phyloP scores from a whole-genome alignment of 1,140 invertebrate species.

The Bathynomus jamesi region DNA sequence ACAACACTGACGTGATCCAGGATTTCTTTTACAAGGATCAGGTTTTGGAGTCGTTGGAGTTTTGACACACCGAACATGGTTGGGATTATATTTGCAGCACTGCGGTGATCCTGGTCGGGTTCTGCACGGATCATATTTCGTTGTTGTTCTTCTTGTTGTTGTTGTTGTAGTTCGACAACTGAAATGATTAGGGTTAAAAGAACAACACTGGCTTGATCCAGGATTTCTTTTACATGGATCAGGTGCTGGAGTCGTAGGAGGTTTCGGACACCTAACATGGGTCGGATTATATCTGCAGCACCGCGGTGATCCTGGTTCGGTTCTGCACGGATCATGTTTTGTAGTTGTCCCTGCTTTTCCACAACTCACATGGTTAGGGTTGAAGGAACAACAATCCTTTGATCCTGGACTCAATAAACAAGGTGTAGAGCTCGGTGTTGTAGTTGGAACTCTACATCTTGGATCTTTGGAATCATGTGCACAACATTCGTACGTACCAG shows the following conservation, averaged over 20 bases:
- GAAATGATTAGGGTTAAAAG: neutral
- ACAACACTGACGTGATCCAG: constrained; percentile 18
- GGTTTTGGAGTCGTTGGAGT: neutral
- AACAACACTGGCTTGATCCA: neutral
- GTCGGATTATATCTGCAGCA: too few species aligned
- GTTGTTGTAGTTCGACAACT: neutral
- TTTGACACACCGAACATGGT: neutral
- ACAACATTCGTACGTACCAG: constrained; percentile 2
- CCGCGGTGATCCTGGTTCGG: too few species aligned
- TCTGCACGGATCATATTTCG: neutral
- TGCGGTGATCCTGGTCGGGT: constrained; percentile 5
- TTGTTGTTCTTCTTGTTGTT: neutral
- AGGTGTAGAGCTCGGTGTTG: constrained; percentile 2
- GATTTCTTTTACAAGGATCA: neutral
- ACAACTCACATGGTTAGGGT: constrained; percentile 1
- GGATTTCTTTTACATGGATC: too few species aligned
- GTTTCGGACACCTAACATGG: too few species aligned
- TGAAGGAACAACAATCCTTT: constrained; percentile 11
- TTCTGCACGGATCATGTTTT: too few species aligned
- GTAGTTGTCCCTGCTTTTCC: too few species aligned
- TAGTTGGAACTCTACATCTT: constrained; percentile 1
- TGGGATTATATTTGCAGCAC: constrained; percentile 5
- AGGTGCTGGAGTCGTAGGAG: too few species aligned
- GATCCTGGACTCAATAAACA: constrained; percentile 11
- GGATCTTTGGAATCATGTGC: neutral